Conservation (phyloP, 2,113 vertebrate genomes). For the Brachirus orientalis region DNA sequence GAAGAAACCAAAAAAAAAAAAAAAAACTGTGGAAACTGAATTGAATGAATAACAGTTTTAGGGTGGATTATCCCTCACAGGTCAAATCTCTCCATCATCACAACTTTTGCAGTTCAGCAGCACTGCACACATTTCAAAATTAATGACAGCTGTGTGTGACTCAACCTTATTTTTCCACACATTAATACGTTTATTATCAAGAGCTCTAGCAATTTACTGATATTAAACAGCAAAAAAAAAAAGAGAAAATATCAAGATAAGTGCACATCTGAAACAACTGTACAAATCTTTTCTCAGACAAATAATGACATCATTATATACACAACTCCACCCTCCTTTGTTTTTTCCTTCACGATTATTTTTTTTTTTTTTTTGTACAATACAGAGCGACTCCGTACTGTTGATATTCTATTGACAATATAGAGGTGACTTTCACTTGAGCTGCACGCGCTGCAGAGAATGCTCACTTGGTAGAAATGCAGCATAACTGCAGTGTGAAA, state of each 20-base stretch:
- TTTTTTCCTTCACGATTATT: constrained; percentile 6
- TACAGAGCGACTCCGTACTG: constrained; percentile 55
- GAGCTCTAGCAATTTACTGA: constrained; percentile 66
- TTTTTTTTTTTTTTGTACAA: constrained; percentile 32
- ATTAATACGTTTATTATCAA: constrained; percentile 72
- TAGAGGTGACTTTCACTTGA: constrained; percentile 37
- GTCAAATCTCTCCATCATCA: neutral
- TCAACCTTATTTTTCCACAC: constrained; percentile 62
- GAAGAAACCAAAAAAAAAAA: too few species aligned
- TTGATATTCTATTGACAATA: constrained; percentile 50
- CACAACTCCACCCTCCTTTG: constrained; percentile 62
- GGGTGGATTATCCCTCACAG: constrained; percentile 14
- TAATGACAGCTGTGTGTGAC: constrained; percentile 41
- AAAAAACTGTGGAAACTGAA: neutral
- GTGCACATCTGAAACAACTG: constrained; percentile 79
- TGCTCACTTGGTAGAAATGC: constrained; percentile 17
- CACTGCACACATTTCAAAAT: constrained; percentile 19
- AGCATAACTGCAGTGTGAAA: constrained; percentile 29
- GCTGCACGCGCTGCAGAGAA: constrained; percentile 34
- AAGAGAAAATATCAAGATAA: constrained; percentile 65
- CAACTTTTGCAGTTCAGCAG: constrained; percentile 1
- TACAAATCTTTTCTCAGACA: constrained; percentile 73
- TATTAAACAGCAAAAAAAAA: constrained; percentile 71
- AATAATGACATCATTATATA: constrained; percentile 79
- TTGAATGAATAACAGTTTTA: neutral